Percentiles rank a stretch among this genome's conserved stretches.
Evolutionary conservation across 2,888 invertebrate species (phyloP).

Genomic region (Agriopis aurantiaria): DNA sequence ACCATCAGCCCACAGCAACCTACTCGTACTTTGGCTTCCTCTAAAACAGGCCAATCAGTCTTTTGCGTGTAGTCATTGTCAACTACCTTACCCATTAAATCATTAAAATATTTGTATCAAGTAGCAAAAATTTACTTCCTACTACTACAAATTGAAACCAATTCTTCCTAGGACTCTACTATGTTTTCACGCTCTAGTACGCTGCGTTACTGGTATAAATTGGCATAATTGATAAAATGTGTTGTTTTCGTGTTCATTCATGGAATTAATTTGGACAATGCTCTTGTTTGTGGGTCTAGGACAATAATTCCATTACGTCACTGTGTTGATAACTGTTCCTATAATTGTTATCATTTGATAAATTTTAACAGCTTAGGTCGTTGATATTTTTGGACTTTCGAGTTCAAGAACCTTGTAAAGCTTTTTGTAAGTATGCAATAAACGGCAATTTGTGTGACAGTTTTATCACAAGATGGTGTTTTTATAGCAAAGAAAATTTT

Average conservation of each 20-base stretch:
- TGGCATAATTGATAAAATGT: conserved; percentile 55
- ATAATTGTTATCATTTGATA: not conserved
- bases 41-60: not conserved
- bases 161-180: conserved; percentile 2
- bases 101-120: not conserved
- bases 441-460: conserved; percentile 13
- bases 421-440: conserved; percentile 3
- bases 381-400: not conserved
- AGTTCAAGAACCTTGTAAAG: conserved; percentile 12
- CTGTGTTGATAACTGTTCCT: not conserved
- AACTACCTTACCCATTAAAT: not conserved
- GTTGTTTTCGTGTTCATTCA: conserved; percentile 56
- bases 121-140: conserved; percentile 1
- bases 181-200: conserved; percentile 18
- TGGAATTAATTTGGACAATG: conserved; percentile 48
- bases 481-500: not conserved
- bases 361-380: not conserved
- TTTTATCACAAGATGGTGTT: conserved; percentile 1
- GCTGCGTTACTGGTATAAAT: conserved; percentile 42
- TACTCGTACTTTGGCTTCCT: not conserved
- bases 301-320: conserved; percentile 57
- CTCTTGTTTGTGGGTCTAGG: conserved; percentile 54
- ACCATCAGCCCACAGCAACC: not conserved
- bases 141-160: conserved; percentile 7
- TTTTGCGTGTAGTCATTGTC: not conserved